Percentiles rank a stretch among this genome's conserved stretches.
These are phyloP conservation scores for Solea solea DNA, from an alignment of 2,113 vertebrate genomes.

Conservation along the genomic window DNA sequence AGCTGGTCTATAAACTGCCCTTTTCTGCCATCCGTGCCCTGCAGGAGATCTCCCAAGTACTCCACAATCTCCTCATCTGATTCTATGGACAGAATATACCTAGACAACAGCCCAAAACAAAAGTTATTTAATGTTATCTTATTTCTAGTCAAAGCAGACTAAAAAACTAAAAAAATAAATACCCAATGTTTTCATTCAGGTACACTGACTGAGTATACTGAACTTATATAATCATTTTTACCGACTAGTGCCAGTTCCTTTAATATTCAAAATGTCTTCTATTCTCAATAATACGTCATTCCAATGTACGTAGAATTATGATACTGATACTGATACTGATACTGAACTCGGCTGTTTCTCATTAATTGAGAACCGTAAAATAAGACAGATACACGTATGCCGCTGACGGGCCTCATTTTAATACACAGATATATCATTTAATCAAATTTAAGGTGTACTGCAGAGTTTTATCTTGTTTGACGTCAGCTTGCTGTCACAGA, in stretches of 20 bases:
- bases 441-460: too few relatives aligned
- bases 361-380: too few relatives aligned
- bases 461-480: neutral
- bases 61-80: slow-evolving; percentile 91
- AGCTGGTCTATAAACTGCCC: slow-evolving; percentile 89
- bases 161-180: neutral
- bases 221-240: too few relatives aligned
- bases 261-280: neutral
- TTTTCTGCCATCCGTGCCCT: slow-evolving; percentile 89
- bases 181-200: too few relatives aligned
- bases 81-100: slow-evolving; percentile 93
- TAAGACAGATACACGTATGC: neutral
- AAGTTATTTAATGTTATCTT: neutral
- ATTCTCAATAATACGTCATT: too few relatives aligned
- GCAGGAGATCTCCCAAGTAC: slow-evolving; percentile 91
- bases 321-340: too few relatives aligned
- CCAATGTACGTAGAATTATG: too few relatives aligned
- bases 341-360: too few relatives aligned
- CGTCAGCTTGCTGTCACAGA: slow-evolving; percentile 6
- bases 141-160: neutral
- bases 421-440: neutral
- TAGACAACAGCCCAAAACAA: slow-evolving; percentile 41
- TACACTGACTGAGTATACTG: too few relatives aligned
- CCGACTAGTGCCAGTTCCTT: neutral
- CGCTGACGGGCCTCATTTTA: neutral